phyloP scores from a whole-genome alignment of 2,797 vertebrate species.

The Ibycter americanus region DNA sequence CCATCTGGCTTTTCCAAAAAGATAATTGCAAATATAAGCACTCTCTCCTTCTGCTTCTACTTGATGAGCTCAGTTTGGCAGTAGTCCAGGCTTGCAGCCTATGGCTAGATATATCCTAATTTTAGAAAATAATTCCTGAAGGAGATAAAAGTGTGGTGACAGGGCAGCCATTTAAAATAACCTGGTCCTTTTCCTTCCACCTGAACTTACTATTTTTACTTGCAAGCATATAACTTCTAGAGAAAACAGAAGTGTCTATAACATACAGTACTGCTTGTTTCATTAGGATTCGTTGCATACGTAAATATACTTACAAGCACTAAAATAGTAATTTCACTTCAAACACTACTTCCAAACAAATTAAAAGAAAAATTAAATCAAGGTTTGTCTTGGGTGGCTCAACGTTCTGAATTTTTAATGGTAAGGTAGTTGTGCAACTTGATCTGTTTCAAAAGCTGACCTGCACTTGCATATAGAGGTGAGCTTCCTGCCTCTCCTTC shows the following conservation, averaged over 20 bases:
- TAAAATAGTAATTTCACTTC: background rate
- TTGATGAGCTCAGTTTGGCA: constrained; percentile 38
- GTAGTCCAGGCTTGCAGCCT: constrained; percentile 34
- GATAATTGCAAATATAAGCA: constrained; percentile 59
- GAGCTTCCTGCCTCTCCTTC: constrained; percentile 97
- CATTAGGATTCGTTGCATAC: rapidly evolving
- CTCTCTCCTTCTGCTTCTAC: constrained; percentile 34
- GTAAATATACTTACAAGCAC: background rate
- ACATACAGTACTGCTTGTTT: background rate
- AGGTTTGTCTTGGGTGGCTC: background rate
- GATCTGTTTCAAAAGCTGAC: constrained; percentile 63
- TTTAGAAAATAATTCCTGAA: constrained; percentile 54
- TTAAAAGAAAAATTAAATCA: background rate
- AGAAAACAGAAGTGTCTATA: background rate
- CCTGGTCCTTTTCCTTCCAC: constrained; percentile 1
- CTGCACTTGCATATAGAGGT: constrained; percentile 98
- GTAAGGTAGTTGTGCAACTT: background rate
- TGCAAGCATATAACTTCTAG: background rate
- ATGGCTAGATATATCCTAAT: constrained; percentile 44
- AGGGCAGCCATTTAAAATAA: background rate
- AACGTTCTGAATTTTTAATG: background rate
- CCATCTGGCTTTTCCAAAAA: constrained; percentile 63
- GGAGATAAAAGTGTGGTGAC: background rate
- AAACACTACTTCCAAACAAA: background rate
- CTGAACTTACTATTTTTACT: background rate